Conservation (phyloP, 2,888 invertebrate genomes). For the Abrostola triplasia region DNA sequence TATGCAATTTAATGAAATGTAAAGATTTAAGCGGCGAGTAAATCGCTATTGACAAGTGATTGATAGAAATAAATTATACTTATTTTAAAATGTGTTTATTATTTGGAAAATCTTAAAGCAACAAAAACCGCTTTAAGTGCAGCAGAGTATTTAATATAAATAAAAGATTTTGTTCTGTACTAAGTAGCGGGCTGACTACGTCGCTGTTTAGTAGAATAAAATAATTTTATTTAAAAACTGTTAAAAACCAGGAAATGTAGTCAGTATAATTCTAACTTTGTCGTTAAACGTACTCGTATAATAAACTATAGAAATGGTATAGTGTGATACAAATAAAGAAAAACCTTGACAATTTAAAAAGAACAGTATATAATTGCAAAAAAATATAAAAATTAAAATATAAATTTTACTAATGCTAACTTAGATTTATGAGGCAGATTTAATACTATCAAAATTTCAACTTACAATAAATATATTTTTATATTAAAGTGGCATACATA, state of each 20-base stretch:
- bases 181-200: too few relatives aligned
- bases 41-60: too few relatives aligned
- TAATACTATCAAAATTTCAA: slow-evolving; percentile 22
- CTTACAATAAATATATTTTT: not conserved
- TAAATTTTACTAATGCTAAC: slow-evolving; percentile 14
- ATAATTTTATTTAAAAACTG: too few relatives aligned
- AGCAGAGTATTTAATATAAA: too few relatives aligned
- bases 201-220: too few relatives aligned
- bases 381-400: slow-evolving; percentile 8
- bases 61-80: too few relatives aligned
- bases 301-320: too few relatives aligned
- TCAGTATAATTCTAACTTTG: not conserved
- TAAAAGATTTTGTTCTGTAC: too few relatives aligned
- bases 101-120: too few relatives aligned
- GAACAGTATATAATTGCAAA: slow-evolving; percentile 24
- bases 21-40: not conserved
- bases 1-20: not conserved
- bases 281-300: not conserved
- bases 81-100: too few relatives aligned
- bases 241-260: too few relatives aligned
- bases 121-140: too few relatives aligned
- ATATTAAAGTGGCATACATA: not conserved
- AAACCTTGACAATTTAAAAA: not conserved
- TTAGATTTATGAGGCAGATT: slow-evolving; percentile 39
- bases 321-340: not conserved